Conservation (phyloP, 2,113 vertebrate species). For the Silurus glanis region DNA sequence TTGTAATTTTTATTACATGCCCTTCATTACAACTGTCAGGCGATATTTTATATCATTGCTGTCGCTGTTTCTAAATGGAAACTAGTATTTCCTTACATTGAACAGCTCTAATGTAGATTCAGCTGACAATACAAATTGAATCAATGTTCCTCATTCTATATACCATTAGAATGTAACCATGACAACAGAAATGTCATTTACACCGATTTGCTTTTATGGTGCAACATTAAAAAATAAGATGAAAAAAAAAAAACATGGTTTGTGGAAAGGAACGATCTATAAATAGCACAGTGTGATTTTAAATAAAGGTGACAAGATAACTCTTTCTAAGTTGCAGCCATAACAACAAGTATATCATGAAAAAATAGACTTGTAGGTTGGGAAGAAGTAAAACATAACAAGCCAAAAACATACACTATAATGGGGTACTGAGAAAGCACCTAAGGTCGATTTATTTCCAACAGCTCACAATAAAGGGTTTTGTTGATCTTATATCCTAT, state of each 20-base stretch:
- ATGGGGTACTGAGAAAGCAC: background rate
- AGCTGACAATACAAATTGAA: conserved; percentile 6
- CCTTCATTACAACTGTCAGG: background rate
- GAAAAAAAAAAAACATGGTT: background rate
- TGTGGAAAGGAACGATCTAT: background rate
- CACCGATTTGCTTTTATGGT: background rate
- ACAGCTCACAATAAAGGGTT: background rate
- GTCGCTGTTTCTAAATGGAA: background rate
- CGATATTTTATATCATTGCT: background rate
- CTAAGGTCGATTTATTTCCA: background rate
- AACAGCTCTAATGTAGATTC: background rate
- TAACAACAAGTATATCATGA: background rate
- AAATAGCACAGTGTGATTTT: background rate
- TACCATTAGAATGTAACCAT: background rate
- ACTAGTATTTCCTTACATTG: background rate
- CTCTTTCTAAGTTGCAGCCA: background rate
- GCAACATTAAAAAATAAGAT: background rate
- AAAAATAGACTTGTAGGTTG: background rate
- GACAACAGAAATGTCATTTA: background rate
- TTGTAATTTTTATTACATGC: background rate
- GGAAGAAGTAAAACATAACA: background rate
- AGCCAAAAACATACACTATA: background rate
- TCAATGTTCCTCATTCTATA: background rate
- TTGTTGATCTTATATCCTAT: background rate
- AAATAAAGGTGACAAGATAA: background rate